Evolutionary conservation across 2,797 vertebrate species (phyloP).

Genomic region (Halcyon smyrnensis): DNA sequence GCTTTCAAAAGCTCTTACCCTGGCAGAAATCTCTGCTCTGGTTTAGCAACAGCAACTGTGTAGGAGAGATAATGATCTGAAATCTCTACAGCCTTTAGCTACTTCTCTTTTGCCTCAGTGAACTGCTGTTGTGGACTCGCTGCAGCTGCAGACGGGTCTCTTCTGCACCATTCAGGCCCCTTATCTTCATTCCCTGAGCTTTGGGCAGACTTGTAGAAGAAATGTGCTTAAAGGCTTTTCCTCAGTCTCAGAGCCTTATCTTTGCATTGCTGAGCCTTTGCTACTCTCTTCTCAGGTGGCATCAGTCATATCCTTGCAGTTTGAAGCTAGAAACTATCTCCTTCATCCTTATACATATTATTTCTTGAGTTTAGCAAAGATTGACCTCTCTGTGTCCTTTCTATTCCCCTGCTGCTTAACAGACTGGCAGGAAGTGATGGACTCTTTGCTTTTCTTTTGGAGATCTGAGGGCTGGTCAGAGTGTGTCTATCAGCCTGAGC

Average conservation of each 20-base stretch:
- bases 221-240: conserved; percentile 22
- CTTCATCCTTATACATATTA: conserved; percentile 51
- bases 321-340: conserved; percentile 37
- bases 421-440: conserved; percentile 33
- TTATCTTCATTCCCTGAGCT: conserved; percentile 32
- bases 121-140: conserved; percentile 8
- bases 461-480: neutral
- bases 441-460: conserved; percentile 38
- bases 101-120: neutral
- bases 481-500: conserved; percentile 20
- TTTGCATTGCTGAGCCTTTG: conserved; percentile 28
- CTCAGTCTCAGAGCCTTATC: conserved; percentile 29
- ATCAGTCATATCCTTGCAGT: conserved; percentile 26
- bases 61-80: conserved; percentile 23
- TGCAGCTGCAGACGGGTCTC: neutral
- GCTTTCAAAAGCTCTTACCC: neutral
- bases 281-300: conserved; percentile 32
- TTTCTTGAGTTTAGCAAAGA: conserved; percentile 43
- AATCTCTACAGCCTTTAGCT: conserved; percentile 14
- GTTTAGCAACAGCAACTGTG: neutral
- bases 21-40: neutral
- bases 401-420: conserved; percentile 56
- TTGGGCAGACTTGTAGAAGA: conserved; percentile 49
- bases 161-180: neutral
- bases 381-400: conserved; percentile 48